A percentile compares a stretch with the other conserved stretches of the same genome.
phyloP scores from a whole-genome alignment of 2,797 vertebrate species.

The Falco berigora region DNA sequence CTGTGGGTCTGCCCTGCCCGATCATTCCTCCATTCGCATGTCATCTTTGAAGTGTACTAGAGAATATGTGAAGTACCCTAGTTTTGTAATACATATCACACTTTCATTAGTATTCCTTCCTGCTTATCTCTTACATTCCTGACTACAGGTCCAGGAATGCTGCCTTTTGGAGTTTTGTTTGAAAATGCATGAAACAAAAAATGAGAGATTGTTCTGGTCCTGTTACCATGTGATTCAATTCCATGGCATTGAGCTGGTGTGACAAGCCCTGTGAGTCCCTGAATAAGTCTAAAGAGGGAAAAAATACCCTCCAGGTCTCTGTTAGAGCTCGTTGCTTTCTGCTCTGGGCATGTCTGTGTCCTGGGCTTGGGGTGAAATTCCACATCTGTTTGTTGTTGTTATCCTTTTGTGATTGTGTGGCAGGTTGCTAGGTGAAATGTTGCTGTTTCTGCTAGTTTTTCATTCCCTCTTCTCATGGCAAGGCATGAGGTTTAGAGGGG shows the following conservation, averaged over 20 bases:
- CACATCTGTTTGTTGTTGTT: background rate
- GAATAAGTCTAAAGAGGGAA: background rate
- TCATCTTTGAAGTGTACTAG: background rate
- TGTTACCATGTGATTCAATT: background rate
- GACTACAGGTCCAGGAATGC: background rate
- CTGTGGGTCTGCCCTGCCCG: background rate
- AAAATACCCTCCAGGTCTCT: background rate
- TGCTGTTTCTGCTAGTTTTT: background rate
- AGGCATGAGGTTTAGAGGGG: background rate
- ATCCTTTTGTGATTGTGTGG: background rate
- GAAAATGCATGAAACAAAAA: background rate
- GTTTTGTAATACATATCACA: background rate
- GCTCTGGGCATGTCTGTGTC: background rate
- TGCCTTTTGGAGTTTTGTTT: background rate
- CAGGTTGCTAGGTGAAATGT: background rate
- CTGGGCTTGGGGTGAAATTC: background rate
- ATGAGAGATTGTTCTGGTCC: background rate
- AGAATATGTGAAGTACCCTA: background rate
- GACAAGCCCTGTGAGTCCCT: background rate
- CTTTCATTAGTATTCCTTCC: background rate
- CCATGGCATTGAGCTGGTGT: background rate
- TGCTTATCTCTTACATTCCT: background rate
- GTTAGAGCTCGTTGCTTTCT: background rate
- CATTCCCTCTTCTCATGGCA: background rate
- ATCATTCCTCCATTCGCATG: background rate